Evolutionary conservation across 2,113 vertebrate species (phyloP), one percentile per base, ranked within the genome.

Genomic region (Caranx ignobilis): DNA sequence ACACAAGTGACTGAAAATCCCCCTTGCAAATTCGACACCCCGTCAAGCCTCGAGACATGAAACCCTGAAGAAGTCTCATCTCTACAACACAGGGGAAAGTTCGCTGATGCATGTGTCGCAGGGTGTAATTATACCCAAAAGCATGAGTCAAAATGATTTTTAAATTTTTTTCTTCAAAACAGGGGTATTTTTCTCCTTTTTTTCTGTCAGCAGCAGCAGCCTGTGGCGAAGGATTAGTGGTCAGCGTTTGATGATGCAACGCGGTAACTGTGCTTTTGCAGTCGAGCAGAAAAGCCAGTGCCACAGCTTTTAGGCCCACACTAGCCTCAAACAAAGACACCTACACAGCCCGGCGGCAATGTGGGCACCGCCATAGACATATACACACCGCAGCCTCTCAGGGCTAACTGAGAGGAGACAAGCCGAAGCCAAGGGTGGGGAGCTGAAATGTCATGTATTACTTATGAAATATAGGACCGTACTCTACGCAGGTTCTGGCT

Each of bases 231-330:
- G 82, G 88, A 88, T 89, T 89, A 89, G 91, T 61, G 78, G 82
- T 87, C 89, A 82, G 84, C 31, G n/a, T 87, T 74, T 87, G 89
- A 89, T 94, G 93, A 92, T 82, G 91, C 87, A 90, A 91, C 77
- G 11, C 12, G 55, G 48, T 70, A 41, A 72, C 87, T 89, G 82
- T 89, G 83, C 85, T 92, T 86, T 86, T 68, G 87, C 91, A 90
- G 89, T 84, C 6, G 39, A 87, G 84, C 87, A 90, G 82, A 89
- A 90, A 89, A 86, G 81, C 77, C 85, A 76, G 74, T 57, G 80
- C 79, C 80, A 70, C 71, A 54, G 72, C 67, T 68, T 88, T 72
- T 69, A 39, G 86, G 65, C 57, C 77, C 82, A 77, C 76, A 39
- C 75, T 63, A 18, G 59, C 81, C 77, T 86, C 66, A 74, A 48